These are phyloP conservation scores for Drosophila macrospina DNA, from an alignment of 2,888 invertebrate genomes.

Conservation along the genomic window DNA sequence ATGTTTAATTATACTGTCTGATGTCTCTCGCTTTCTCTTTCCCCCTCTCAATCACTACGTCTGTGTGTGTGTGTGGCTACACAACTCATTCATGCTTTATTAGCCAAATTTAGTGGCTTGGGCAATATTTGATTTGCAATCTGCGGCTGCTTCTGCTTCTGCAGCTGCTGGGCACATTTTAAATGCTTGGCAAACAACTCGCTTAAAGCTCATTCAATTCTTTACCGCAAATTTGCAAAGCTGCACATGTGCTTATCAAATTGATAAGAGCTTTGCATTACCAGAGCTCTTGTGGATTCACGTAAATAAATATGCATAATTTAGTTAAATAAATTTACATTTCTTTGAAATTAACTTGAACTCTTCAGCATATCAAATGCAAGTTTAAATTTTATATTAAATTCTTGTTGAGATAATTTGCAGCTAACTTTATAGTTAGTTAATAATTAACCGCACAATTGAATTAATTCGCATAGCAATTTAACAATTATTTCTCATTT, in stretches of 20 bases:
- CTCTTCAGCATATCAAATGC: too few relatives aligned
- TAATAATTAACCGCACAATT: too few relatives aligned
- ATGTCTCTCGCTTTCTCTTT: neutral
- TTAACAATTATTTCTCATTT: too few relatives aligned
- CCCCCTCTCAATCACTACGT: neutral
- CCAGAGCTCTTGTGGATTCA: neutral
- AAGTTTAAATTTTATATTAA: too few relatives aligned
- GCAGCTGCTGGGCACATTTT: conserved; percentile 5
- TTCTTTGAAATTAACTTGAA: too few relatives aligned
- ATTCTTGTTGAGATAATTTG: too few relatives aligned
- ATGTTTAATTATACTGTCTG: conserved; percentile 61
- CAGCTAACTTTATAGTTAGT: too few relatives aligned
- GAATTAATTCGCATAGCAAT: too few relatives aligned
- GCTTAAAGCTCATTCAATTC: conserved; percentile 5
- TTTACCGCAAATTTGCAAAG: neutral
- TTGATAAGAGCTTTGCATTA: neutral
- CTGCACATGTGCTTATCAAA: neutral
- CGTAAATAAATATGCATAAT: neutral
- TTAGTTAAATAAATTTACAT: too few relatives aligned
- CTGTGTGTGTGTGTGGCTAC: conserved; percentile 4
- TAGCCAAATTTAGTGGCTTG: conserved; percentile 27
- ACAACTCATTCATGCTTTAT: conserved; percentile 35
- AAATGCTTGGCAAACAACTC: conserved; percentile 19
- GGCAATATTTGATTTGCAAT: conserved; percentile 27
- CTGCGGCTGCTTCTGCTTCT: conserved; percentile 5